Percentiles rank a stretch among this genome's conserved stretches.
These are phyloP conservation scores for Strigamia transsilvanica DNA, from an alignment of 2,888 invertebrate genomes.

Conservation along the genomic window DNA sequence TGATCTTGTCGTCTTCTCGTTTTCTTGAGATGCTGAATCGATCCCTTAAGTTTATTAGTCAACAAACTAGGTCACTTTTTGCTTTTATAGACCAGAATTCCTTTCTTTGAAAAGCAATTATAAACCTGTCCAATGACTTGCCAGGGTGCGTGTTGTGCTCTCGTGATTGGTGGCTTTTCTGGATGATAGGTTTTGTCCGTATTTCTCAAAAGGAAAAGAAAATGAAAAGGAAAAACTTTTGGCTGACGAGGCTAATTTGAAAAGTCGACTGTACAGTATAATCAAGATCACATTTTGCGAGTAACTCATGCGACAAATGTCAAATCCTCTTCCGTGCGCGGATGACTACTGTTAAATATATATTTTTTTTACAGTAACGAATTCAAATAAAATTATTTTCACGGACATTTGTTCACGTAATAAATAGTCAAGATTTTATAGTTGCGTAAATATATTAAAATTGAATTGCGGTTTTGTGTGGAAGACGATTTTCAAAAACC, in stretches of 20 bases:
- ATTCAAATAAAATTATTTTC: not conserved
- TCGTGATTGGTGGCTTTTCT: slow-evolving; percentile 44
- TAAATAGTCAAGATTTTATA: not conserved
- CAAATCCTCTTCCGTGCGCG: not conserved
- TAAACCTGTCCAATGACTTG: slow-evolving; percentile 49
- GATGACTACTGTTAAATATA: not conserved
- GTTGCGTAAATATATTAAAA: not conserved
- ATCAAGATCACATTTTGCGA: slow-evolving; percentile 15
- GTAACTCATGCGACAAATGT: slow-evolving; percentile 36
- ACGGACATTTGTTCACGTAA: slow-evolving; percentile 5
- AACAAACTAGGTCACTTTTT: slow-evolving; percentile 34
- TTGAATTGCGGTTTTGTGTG: slow-evolving; percentile 4
- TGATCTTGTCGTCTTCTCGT: slow-evolving; percentile 38
- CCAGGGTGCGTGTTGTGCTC: slow-evolving; percentile 17
- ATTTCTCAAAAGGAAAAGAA: slow-evolving; percentile 12
- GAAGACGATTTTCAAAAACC: not conserved
- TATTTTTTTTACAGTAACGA: not conserved
- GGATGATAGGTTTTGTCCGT: slow-evolving; percentile 33
- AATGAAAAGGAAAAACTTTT: slow-evolving; percentile 17
- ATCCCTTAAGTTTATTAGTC: slow-evolving; percentile 32
- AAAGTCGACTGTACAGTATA: slow-evolving; percentile 26
- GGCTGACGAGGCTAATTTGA: slow-evolving; percentile 46
- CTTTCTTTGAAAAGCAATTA: slow-evolving; percentile 46
- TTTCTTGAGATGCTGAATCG: slow-evolving; percentile 31
- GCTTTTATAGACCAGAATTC: slow-evolving; percentile 3